Base-by-base conservation (phyloP, 2,113 vertebrate genomes). In the Mirza zaza region DNA sequence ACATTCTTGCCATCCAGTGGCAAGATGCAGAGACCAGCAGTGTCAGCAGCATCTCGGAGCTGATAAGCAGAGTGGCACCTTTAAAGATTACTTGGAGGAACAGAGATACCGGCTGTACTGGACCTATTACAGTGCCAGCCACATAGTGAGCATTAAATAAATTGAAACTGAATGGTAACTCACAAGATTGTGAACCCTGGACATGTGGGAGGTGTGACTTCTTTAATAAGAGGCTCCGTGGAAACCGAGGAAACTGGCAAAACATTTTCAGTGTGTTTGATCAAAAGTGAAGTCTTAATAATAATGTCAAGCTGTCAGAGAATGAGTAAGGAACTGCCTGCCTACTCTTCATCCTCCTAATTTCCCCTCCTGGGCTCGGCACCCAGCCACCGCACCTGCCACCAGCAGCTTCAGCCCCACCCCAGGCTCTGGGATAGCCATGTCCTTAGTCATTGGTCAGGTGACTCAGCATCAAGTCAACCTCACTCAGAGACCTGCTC, bases 401-500 rank as follows among this genome's bases (percentile, higher is more conserved):
- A 73, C 39, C 39, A 67, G 36, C 61, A 93, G 67, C 39, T 70
- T 75, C 52, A 42, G 79, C 86, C 79, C 87, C 93, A 63, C 96
- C 87, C 45, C 3, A 32, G 13, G 61, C 68, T 76, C 73, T 23
- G 50, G 48, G 59, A 77, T 89, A 94, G 48, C 34, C 52, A 5
- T 0, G 27, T 42, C 76, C 63, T 97, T 87, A 92, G 73, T 97
- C 93, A 96, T 39, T 4, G 18, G 45, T 70, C 57, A 77, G 63
- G 77, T 98, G 95, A 97, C 83, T 96, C 87, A 95, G 45, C 63
- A 71, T 36, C 57, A 87, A 85, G 76, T 83, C 80, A 95, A 34
- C 34, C 17, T 36, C 42, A 70, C 14, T 92, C 73, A 95, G 73
- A 86, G 36, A 88, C 48, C 55, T 39, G 83, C 50, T 95, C 15